These are phyloP conservation scores for Macrosiphum euphorbiae DNA, from an alignment of 2,888 invertebrate genomes.

Conservation along the genomic window DNA sequence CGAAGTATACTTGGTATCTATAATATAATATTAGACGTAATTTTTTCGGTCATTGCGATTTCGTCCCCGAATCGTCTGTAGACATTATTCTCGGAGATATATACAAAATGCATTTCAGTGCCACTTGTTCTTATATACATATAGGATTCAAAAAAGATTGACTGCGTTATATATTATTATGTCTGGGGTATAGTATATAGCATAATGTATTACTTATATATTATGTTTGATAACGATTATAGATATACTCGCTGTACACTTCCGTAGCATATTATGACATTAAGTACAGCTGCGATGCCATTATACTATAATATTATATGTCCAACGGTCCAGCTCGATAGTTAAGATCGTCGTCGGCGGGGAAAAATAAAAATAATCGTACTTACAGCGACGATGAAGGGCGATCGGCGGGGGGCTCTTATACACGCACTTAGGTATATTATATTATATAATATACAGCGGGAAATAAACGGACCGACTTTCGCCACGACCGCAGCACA, in stretches of 20 bases:
- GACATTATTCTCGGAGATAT: not conserved
- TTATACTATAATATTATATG: not conserved
- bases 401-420: not conserved
- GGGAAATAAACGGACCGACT: constrained; percentile 49
- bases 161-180: not conserved
- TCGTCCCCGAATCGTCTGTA: not conserved
- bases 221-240: not conserved
- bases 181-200: not conserved
- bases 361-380: constrained; percentile 1
- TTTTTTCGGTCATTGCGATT: not conserved
- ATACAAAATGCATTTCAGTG: not conserved
- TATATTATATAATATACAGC: constrained; percentile 2
- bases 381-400: not conserved
- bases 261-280: not conserved
- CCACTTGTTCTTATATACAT: not conserved
- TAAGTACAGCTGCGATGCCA: not conserved
- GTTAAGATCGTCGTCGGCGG: not conserved
- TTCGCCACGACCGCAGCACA: not conserved
- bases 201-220: not conserved
- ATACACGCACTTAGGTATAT: not conserved
- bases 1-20: too few relatives aligned
- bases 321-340: not conserved
- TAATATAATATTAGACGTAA: not conserved
- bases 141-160: not conserved
- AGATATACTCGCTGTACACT: not conserved